Base-by-base conservation (phyloP, 35 echinoderm and acorn worm species). In the Eucidaris tribuloides region DNA sequence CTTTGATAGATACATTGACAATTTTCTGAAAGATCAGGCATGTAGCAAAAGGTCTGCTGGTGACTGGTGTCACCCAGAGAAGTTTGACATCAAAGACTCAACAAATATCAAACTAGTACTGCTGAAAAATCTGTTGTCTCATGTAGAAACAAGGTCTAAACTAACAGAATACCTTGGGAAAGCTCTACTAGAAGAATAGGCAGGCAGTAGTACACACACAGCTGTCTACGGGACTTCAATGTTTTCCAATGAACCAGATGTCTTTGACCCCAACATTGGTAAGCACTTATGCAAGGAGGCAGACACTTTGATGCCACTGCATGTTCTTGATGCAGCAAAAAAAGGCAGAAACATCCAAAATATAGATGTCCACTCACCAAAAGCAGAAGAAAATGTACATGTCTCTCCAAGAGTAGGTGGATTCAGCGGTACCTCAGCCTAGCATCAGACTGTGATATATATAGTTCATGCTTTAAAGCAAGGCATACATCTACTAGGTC, bases 11-110 rank as follows among this genome's bases (percentile, higher is more conserved):
- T 58, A 85, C 38, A 85, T 85, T 58, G 65, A 77, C 68, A 85
- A 85, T 52, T 85, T 46, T 85, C 66, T 85, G 30, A 85, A 77
- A 85, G 41, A 42, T 77, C 83, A 85, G 68, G 77, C 83, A 72
- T 70, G 66, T 52, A 70, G 85, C 33, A 87, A 87, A 63, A 81
- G 85, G 23, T 78, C 71, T 80, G 38, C 76, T 62, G 85, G 71
- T 42, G 57, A 63, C n/a, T n/a, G n/a, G n/a, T n/a, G n/a, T 42
- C 43, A 79, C 32, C 27, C 15, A 29, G 82, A 71, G 33, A 84
- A 46, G 39, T 84, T 84, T 71, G 66, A 77, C 66, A 77, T 85
- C 68, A 85, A 74, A 42, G 32, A 77, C 65, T 77, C 83, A 52
- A 84, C 61, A 13, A 85, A 77, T 58, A 87, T 87, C 72, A 87